phyloP scores from a whole-genome alignment of 2,113 vertebrate species.

The Ahaetulla prasina region DNA sequence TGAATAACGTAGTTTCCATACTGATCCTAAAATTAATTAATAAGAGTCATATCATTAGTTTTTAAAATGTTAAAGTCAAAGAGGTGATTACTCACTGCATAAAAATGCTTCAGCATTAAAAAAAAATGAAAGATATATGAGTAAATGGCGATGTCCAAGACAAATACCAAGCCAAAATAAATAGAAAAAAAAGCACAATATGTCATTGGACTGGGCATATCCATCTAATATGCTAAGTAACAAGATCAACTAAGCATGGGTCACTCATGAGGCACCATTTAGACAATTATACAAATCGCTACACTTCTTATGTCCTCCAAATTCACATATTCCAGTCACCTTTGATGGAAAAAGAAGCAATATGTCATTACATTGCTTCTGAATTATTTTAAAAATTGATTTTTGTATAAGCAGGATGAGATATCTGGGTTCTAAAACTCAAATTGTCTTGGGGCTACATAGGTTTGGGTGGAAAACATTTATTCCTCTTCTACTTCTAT shows the following conservation, averaged over 20 bases:
- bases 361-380: not conserved
- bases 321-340: not conserved
- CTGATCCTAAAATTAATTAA: constrained; percentile 81
- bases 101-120: not conserved
- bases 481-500: not conserved
- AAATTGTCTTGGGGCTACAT: not conserved
- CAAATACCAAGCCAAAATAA: not conserved
- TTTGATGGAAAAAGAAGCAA: not conserved
- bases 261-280: not conserved
- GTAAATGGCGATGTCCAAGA: not conserved
- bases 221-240: not conserved
- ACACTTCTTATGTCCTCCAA: not conserved
- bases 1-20: constrained; percentile 99
- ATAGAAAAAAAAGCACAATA: not conserved
- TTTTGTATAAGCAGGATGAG: not conserved
- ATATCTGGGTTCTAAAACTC: not conserved
- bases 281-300: not conserved
- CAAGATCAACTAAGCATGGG: not conserved
- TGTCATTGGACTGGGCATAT: not conserved
- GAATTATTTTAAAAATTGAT: not conserved
- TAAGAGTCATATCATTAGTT: not conserved
- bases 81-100: not conserved
- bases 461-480: not conserved
- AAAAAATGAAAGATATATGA: not conserved
- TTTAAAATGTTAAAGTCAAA: not conserved